Evolutionary conservation across 2,797 vertebrate genomes (phyloP).

Genomic region (Heliangelus exortis): DNA sequence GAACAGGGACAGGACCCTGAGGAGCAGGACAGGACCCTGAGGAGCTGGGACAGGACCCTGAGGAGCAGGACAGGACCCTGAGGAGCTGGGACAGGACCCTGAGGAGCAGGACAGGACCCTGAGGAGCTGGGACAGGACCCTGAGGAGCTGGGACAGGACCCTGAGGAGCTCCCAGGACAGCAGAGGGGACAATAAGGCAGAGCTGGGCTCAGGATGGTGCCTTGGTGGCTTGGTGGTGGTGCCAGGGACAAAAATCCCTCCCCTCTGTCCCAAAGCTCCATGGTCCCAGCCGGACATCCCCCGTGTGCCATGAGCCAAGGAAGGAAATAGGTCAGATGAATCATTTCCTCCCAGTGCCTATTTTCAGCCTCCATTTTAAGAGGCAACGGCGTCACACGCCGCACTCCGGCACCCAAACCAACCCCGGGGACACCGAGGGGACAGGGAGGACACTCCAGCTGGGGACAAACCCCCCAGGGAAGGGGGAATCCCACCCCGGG

Average conservation of each 20-base stretch:
- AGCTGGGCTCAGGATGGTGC: fast-evolving
- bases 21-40: too few species aligned
- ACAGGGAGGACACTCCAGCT: not conserved
- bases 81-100: not conserved
- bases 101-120: not conserved
- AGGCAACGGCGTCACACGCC: not conserved
- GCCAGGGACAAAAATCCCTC: not conserved
- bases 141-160: not conserved
- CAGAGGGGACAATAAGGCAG: not conserved
- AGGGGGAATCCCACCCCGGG: fast-evolving
- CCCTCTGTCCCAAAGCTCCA: fast-evolving
- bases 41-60: too few species aligned
- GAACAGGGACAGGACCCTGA: not conserved
- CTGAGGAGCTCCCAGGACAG: not conserved
- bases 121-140: too few species aligned
- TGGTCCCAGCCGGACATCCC: not conserved
- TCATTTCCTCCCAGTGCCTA: constrained; percentile 65
- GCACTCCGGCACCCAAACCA: not conserved
- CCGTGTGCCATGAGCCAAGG: not conserved
- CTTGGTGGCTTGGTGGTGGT: fast-evolving
- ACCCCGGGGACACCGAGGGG: fast-evolving
- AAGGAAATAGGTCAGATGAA: constrained; percentile 73
- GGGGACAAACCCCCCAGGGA: fast-evolving
- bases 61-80: fast-evolving
- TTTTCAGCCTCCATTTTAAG: constrained; percentile 69